A percentile compares a stretch with the other conserved stretches of the same genome.
Evolutionary conservation across 1,140 invertebrate species (phyloP).

Genomic region (Monochamus saltuarius): DNA sequence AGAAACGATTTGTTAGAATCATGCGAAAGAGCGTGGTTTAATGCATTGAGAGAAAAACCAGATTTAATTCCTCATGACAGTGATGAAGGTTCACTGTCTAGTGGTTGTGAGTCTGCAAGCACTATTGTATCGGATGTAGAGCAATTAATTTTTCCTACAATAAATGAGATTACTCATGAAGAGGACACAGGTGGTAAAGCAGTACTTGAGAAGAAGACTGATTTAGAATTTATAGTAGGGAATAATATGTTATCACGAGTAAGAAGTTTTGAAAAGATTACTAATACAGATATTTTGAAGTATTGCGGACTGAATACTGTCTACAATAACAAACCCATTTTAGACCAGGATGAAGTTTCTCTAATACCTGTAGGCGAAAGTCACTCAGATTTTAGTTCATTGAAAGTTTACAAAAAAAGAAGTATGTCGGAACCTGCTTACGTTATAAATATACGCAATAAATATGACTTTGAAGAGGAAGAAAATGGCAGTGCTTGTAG

Average conservation of each 20-base stretch:
- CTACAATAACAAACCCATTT: conserved; percentile 31
- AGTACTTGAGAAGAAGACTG: conserved; percentile 46
- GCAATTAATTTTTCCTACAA: conserved; percentile 38
- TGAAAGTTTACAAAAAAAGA: conserved; percentile 43
- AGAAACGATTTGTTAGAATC: conserved; percentile 42
- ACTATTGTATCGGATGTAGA: conserved; percentile 59
- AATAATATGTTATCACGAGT: conserved; percentile 42
- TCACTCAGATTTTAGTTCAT: conserved; percentile 48
- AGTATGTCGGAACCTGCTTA: conserved; percentile 12
- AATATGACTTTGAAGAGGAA: conserved; percentile 48
- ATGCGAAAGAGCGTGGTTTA: conserved; percentile 42
- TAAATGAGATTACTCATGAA: conserved; percentile 46
- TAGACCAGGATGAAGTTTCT: conserved; percentile 47
- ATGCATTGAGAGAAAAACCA: conserved; percentile 31
- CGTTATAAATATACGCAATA: conserved; percentile 19
- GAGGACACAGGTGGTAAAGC: conserved; percentile 19
- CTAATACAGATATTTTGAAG: conserved; percentile 33
- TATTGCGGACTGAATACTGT: conserved; percentile 32
- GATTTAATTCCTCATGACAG: conserved; percentile 53
- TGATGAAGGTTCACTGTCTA: conserved; percentile 76
- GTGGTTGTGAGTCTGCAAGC: conserved; percentile 76
- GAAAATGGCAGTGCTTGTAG: conserved; percentile 60
- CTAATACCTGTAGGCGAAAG: conserved; percentile 49
- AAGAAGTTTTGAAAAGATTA: conserved; percentile 36
- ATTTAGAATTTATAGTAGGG: conserved; percentile 49